Percentiles rank a stretch among this genome's conserved stretches.
Evolutionary conservation across 2,797 vertebrate genomes (phyloP).

Genomic region (Echeneis naucrates): DNA sequence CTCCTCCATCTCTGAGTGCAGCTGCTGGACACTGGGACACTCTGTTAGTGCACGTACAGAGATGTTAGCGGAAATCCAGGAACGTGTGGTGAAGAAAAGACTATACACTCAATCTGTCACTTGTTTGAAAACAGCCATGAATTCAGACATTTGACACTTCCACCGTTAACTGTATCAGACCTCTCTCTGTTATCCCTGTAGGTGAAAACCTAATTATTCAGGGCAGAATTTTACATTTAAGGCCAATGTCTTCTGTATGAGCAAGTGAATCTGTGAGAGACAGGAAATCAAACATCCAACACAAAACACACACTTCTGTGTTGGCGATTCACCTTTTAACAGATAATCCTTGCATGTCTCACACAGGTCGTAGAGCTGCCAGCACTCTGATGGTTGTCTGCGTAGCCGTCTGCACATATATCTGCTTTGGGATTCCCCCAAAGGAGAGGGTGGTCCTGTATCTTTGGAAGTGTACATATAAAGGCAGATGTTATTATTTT

Average conservation of each 20-base stretch:
- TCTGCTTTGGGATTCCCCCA: constrained; percentile 44
- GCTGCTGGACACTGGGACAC: constrained; percentile 84
- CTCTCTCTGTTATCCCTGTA: too few relatives aligned
- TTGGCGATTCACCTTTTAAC: constrained; percentile 74
- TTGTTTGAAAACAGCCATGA: too few relatives aligned
- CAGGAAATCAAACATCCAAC: background rate
- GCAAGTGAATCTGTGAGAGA: too few relatives aligned
- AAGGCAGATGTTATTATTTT: background rate
- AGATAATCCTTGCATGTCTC: constrained; percentile 84
- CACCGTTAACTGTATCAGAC: background rate
- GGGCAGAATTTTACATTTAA: background rate
- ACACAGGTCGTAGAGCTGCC: constrained; percentile 83
- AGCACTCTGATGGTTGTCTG: constrained; percentile 85
- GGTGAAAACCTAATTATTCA: background rate
- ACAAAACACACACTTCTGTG: background rate
- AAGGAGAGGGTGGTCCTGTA: constrained; percentile 7
- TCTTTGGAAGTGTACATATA: constrained; percentile 27
- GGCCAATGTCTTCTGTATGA: too few relatives aligned
- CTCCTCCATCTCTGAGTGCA: constrained; percentile 85
- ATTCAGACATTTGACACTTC: background rate
- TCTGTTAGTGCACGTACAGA: constrained; percentile 66
- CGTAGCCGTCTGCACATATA: constrained; percentile 76
- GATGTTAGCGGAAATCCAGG: background rate
- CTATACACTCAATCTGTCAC: background rate
- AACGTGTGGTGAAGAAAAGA: background rate